Conservation (phyloP, 2,113 vertebrate genomes). For the Struthio camelus region DNA sequence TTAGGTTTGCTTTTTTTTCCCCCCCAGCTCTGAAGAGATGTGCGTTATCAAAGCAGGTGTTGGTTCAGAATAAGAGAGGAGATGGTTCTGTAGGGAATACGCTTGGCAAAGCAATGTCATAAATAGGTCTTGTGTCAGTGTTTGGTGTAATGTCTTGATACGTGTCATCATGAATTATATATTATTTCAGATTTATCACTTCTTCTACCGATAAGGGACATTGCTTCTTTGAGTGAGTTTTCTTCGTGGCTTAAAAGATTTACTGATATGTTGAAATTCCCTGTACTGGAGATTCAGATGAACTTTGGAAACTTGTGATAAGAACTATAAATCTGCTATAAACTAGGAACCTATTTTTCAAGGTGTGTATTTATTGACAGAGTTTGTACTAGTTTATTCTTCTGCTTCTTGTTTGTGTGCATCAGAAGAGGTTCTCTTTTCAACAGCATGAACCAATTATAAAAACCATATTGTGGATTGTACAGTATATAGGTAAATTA, state of each 20-base stretch:
- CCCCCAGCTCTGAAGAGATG: background rate
- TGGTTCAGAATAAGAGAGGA: conserved; percentile 55
- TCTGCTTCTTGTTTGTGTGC: conserved; percentile 32
- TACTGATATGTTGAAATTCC: conserved; percentile 72
- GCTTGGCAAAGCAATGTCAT: conserved; percentile 63
- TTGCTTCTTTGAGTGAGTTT: conserved; percentile 68
- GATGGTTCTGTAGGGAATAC: conserved; percentile 69
- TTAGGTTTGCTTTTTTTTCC: conserved; percentile 33
- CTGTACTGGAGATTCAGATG: conserved; percentile 68
- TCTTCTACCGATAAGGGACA: conserved; percentile 69
- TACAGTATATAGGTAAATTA: background rate
- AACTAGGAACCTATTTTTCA: conserved; percentile 57
- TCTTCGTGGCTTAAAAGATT: conserved; percentile 76
- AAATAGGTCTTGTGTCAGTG: conserved; percentile 70
- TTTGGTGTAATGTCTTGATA: conserved; percentile 75
- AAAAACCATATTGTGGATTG: background rate
- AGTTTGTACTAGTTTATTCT: conserved; percentile 7
- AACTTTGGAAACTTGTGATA: conserved; percentile 75
- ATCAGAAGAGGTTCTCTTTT: conserved; percentile 10
- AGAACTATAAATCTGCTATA: conserved; percentile 73
- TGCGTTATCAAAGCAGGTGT: conserved; percentile 66
- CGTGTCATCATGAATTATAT: conserved; percentile 80
- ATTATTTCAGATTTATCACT: conserved; percentile 79
- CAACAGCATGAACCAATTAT: background rate
- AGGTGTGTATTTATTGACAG: conserved; percentile 9